Evolutionary conservation across 2,888 invertebrate species (phyloP).

Genomic region (Mesoligia furuncula): DNA sequence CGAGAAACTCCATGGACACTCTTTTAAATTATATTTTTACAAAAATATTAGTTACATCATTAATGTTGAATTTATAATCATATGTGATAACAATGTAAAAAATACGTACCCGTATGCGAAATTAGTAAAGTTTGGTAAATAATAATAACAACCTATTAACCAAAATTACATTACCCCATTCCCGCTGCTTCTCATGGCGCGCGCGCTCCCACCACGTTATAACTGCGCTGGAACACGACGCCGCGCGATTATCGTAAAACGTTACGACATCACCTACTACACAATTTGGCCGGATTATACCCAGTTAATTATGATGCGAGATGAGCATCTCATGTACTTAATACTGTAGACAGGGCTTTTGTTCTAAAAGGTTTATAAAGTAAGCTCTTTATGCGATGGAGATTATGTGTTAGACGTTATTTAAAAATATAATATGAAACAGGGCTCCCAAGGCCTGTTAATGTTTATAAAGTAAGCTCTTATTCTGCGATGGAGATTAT

Average conservation of each 20-base stretch:
- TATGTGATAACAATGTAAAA: too few species aligned
- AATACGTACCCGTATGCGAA: neutral
- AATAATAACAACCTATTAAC: constrained; percentile 29
- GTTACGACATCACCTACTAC: constrained; percentile 41
- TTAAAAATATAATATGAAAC: constrained; percentile 3
- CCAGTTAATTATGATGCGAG: constrained; percentile 50
- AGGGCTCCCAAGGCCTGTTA: neutral
- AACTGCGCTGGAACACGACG: constrained; percentile 47
- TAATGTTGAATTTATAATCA: too few species aligned
- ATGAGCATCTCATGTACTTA: constrained; percentile 46
- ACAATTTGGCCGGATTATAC: constrained; percentile 59
- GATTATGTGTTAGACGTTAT: constrained; percentile 41
- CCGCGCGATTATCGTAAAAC: constrained; percentile 55
- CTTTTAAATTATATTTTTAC: too few species aligned
- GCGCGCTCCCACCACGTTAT: constrained; percentile 21
- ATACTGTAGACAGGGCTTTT: constrained; percentile 41
- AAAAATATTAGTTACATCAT: too few species aligned
- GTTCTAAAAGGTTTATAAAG: constrained; percentile 49
- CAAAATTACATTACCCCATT: constrained; percentile 17
- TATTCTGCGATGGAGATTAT: constrained; percentile 38
- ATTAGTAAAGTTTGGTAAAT: constrained; percentile 13
- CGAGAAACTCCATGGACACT: too few species aligned
- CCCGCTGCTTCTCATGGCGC: constrained; percentile 7
- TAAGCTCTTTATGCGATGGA: constrained; percentile 35
- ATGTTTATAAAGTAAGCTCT: neutral